Conservation (phyloP, 2,888 invertebrate genomes). For the Tetheella fluctuosa region DNA sequence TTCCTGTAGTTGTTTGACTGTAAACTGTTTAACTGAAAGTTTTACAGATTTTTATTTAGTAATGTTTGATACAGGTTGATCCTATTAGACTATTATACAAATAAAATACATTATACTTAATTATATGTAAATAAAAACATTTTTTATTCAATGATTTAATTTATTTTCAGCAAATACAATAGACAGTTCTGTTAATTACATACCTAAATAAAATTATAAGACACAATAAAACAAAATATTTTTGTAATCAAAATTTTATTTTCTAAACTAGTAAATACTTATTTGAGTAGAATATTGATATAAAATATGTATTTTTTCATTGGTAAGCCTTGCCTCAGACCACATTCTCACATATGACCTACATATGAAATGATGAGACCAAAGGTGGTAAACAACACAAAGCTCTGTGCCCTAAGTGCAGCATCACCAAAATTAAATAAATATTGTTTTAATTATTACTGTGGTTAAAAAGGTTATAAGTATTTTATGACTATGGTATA, state of each 20-base stretch:
- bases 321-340: too few relatives aligned
- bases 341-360: too few relatives aligned
- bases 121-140: neutral
- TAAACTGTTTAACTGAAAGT: neutral
- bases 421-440: too few relatives aligned
- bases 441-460: too few relatives aligned
- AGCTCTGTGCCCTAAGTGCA: too few relatives aligned
- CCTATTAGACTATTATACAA: neutral
- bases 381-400: too few relatives aligned
- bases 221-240: neutral
- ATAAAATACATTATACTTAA: neutral
- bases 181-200: neutral
- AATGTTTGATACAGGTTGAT: neutral
- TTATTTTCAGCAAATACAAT: neutral
- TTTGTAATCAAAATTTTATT: neutral
- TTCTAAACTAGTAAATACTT: neutral
- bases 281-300: too few relatives aligned
- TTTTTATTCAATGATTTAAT: neutral
- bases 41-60: neutral
- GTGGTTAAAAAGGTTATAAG: too few relatives aligned
- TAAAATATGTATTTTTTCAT: too few relatives aligned
- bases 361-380: too few relatives aligned
- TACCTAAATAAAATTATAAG: neutral
- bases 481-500: too few relatives aligned
- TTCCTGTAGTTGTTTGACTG: conserved; percentile 47